Conservation (phyloP, 2,797 vertebrate genomes). For the Darevskia mixta region DNA sequence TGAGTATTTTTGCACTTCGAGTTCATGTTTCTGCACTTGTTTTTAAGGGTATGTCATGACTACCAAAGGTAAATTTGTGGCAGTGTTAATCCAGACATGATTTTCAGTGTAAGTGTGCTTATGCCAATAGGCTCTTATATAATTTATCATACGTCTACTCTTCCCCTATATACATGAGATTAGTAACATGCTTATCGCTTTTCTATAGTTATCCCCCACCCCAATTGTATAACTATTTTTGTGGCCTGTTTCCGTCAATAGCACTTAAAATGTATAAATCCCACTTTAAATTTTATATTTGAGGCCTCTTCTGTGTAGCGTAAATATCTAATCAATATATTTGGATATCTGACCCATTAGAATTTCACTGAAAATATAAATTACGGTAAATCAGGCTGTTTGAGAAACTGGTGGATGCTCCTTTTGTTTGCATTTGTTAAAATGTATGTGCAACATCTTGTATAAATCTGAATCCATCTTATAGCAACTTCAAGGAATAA, state of each 20-base stretch:
- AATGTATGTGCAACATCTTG: conserved; percentile 50
- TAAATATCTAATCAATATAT: conserved; percentile 52
- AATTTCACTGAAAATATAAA: conserved; percentile 45
- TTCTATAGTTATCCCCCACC: conserved; percentile 56
- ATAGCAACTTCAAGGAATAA: conserved; percentile 55
- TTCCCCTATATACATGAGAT: conserved; percentile 4
- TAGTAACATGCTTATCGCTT: conserved; percentile 6
- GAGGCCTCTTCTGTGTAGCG: conserved; percentile 50
- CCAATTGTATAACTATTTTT: conserved; percentile 54
- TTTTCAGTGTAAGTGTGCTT: conserved; percentile 64
- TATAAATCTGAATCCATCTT: conserved; percentile 18
- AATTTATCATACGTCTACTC: conserved; percentile 50
- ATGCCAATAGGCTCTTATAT: conserved; percentile 55
- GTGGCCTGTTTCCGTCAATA: conserved; percentile 65
- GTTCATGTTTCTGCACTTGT: conserved; percentile 74
- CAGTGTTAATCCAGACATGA: conserved; percentile 53
- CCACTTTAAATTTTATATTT: conserved; percentile 29
- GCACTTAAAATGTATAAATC: conserved; percentile 63
- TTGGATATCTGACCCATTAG: conserved; percentile 9
- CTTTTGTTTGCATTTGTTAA: conserved; percentile 38
- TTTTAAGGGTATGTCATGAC: conserved; percentile 65
- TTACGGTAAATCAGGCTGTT: conserved; percentile 51
- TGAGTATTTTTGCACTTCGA: conserved; percentile 70
- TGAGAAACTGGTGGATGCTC: conserved; percentile 38
- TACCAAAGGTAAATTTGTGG: conserved; percentile 74